Conservation (phyloP, 2,888 invertebrate species). For the Dysmachus trigonus region DNA sequence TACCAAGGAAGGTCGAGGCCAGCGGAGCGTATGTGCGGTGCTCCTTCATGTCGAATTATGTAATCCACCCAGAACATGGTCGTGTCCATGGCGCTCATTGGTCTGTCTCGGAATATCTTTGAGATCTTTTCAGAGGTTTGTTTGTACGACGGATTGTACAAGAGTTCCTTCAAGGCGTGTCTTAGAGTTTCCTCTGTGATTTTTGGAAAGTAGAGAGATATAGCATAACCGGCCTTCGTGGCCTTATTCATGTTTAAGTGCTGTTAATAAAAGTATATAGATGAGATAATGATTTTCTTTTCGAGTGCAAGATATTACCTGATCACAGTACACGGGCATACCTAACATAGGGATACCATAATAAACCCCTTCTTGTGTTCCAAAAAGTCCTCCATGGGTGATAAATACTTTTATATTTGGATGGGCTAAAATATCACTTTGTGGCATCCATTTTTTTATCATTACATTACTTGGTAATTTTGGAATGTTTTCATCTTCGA, state of each 20-base stretch:
- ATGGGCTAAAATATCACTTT: constrained; percentile 66
- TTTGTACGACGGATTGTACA: constrained; percentile 60
- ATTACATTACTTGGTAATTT: constrained; percentile 64
- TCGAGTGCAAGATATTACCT: constrained; percentile 53
- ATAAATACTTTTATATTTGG: constrained; percentile 64
- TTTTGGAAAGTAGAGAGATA: constrained; percentile 58
- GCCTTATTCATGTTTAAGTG: constrained; percentile 61
- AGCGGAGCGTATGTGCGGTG: constrained; percentile 60
- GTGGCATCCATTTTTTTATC: constrained; percentile 67
- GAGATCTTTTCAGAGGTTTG: constrained; percentile 59
- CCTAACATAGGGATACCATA: constrained; percentile 65
- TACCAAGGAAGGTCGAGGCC: constrained; percentile 61
- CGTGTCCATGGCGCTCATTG: constrained; percentile 57
- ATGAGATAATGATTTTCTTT: background rate
- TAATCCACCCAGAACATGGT: constrained; percentile 66
- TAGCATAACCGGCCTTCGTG: constrained; percentile 60
- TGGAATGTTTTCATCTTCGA: constrained; percentile 62
- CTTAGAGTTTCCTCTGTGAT: constrained; percentile 57
- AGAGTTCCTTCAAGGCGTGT: constrained; percentile 59
- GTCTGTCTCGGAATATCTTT: constrained; percentile 61
- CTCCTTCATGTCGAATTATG: constrained; percentile 63
- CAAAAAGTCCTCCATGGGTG: constrained; percentile 64
- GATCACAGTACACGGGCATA: constrained; percentile 65
- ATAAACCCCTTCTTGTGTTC: constrained; percentile 64
- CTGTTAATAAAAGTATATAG: constrained; percentile 53